Evolutionary conservation across 2,113 vertebrate genomes (phyloP).

Genomic region (Collichthys lucidus): DNA sequence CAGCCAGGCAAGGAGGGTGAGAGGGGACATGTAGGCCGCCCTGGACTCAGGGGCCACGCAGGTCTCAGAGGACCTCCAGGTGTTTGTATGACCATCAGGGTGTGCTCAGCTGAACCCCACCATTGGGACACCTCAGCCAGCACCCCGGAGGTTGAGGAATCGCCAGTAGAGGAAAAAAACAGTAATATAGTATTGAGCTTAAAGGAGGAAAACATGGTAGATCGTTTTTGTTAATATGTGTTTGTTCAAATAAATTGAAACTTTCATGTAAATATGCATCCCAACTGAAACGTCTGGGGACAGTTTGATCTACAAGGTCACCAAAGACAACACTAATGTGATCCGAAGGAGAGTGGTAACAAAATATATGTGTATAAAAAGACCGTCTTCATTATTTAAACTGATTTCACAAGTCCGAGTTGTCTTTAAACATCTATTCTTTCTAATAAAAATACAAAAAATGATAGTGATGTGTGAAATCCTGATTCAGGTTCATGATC

Average conservation of each 20-base stretch:
- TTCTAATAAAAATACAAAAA: conserved; percentile 80
- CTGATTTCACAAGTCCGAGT: conserved; percentile 56
- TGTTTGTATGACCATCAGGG: conserved; percentile 80
- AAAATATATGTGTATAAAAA: conserved; percentile 71
- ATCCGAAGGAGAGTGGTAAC: conserved; percentile 23
- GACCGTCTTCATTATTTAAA: conserved; percentile 68
- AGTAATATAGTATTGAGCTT: conserved; percentile 18
- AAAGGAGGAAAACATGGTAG: conserved; percentile 33
- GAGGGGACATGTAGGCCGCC: conserved; percentile 79
- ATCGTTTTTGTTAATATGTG: conserved; percentile 54
- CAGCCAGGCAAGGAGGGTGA: conserved; percentile 83
- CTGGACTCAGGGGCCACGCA: conserved; percentile 81
- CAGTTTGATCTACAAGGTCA: conserved; percentile 12
- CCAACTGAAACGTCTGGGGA: conserved; percentile 33
- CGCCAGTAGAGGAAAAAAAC: conserved; percentile 67
- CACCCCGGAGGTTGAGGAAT: conserved; percentile 67
- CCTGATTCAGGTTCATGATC: not conserved
- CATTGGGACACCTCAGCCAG: conserved; percentile 53
- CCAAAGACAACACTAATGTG: conserved; percentile 8
- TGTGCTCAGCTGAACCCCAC: conserved; percentile 74
- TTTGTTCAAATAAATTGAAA: conserved; percentile 52
- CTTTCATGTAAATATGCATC: conserved; percentile 81
- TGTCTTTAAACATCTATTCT: conserved; percentile 72
- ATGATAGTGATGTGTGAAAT: conserved; percentile 9
- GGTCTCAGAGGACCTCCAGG: conserved; percentile 85